A percentile compares a stretch with the other conserved stretches of the same genome.
Evolutionary conservation across 2,113 vertebrate genomes (phyloP).

Genomic region (Coracopsis vasa): DNA sequence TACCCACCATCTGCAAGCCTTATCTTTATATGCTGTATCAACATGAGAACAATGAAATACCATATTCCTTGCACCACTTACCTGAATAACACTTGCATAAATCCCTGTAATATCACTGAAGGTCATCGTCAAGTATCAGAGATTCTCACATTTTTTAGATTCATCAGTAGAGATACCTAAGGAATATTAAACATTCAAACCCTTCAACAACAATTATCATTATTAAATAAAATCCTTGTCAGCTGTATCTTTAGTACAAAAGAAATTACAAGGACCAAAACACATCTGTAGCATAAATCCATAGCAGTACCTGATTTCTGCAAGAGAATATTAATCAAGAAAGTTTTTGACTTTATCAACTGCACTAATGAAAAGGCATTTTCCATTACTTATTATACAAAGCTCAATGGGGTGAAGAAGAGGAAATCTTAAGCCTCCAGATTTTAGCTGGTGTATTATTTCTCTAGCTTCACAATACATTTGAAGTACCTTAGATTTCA

Average conservation of each 20-base stretch:
- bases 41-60: background rate
- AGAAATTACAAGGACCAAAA: slow-evolving; percentile 54
- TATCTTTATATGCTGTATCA: background rate
- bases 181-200: slow-evolving; percentile 66
- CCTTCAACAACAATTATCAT: slow-evolving; percentile 65
- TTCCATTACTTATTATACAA: slow-evolving; percentile 44
- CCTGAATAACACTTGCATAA: slow-evolving; percentile 40
- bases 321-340: slow-evolving; percentile 67
- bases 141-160: slow-evolving; percentile 59
- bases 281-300: slow-evolving; percentile 53
- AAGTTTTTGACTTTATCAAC: slow-evolving; percentile 69
- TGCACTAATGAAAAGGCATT: slow-evolving; percentile 56
- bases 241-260: slow-evolving; percentile 55
- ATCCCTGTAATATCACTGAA: slow-evolving; percentile 60
- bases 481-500: slow-evolving; percentile 49
- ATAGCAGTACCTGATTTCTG: slow-evolving; percentile 20
- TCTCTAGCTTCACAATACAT: slow-evolving; percentile 38
- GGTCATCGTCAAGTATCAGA: slow-evolving; percentile 64
- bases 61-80: slow-evolving; percentile 19
- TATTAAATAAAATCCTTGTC: slow-evolving; percentile 71
- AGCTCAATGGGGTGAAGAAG: slow-evolving; percentile 37
- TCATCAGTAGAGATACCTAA: slow-evolving; percentile 52
- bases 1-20: background rate
- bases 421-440: slow-evolving; percentile 41
- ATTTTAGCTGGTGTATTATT: slow-evolving; percentile 50